A percentile compares a stretch with the other conserved stretches of the same genome.
phyloP scores from a whole-genome alignment of 2,888 invertebrate genomes.

The Eumerus sabulonum region DNA sequence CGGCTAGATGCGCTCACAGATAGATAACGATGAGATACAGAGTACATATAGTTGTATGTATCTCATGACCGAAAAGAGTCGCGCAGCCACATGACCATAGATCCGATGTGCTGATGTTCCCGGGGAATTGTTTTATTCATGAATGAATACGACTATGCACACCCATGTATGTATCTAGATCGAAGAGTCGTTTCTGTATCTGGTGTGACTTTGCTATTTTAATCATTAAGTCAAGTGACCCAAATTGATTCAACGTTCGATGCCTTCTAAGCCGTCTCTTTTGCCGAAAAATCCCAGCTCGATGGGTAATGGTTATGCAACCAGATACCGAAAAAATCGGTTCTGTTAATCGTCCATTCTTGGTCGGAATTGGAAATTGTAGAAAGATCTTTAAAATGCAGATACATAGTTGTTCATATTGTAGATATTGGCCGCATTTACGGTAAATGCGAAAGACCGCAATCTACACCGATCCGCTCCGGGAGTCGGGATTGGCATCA shows the following conservation, averaged over 20 bases:
- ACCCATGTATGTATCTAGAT: slow-evolving; percentile 56
- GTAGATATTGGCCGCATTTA: slow-evolving; percentile 46
- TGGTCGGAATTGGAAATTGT: slow-evolving; percentile 32
- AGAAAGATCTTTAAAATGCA: slow-evolving; percentile 59
- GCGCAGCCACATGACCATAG: slow-evolving; percentile 62
- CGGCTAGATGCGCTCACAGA: slow-evolving; percentile 6
- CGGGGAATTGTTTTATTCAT: slow-evolving; percentile 66
- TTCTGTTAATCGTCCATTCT: slow-evolving; percentile 16
- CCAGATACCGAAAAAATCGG: slow-evolving; percentile 21
- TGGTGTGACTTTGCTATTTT: slow-evolving; percentile 59
- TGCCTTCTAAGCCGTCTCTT: slow-evolving; percentile 1
- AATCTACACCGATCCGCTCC: slow-evolving; percentile 21
- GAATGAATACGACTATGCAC: slow-evolving; percentile 68
- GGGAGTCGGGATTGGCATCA: slow-evolving; percentile 9
- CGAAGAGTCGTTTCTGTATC: slow-evolving; percentile 14
- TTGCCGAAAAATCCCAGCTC: not conserved
- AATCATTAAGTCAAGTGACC: slow-evolving; percentile 68
- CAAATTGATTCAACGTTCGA: slow-evolving; percentile 61
- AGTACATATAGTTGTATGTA: too few species aligned
- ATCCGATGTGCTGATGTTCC: slow-evolving; percentile 66
- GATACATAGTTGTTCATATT: slow-evolving; percentile 54
- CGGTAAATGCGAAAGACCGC: slow-evolving; percentile 65
- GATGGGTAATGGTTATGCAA: slow-evolving; percentile 42
- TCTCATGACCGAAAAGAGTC: too few species aligned
- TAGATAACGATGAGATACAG: slow-evolving; percentile 22